Conservation (phyloP, 2,797 vertebrate genomes). For the Phalloptychus januarius region DNA sequence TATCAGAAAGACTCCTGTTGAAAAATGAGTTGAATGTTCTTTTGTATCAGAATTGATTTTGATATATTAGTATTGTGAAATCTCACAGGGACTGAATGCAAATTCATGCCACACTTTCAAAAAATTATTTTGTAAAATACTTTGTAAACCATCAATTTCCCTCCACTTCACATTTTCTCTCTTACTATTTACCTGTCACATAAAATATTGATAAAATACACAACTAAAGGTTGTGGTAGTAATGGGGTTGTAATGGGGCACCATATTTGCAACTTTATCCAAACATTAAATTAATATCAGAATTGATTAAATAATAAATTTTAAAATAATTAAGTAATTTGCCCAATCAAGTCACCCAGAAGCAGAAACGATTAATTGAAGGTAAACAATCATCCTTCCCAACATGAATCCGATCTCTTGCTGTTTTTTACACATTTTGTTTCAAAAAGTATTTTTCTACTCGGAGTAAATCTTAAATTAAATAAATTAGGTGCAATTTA, state of each 20-base stretch:
- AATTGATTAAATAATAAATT: not conserved
- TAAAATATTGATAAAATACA: not conserved
- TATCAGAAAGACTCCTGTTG: not conserved
- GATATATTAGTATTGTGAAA: not conserved
- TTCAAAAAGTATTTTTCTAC: slow-evolving; percentile 48
- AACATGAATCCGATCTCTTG: not conserved
- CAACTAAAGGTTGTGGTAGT: not conserved
- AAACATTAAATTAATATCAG: not conserved
- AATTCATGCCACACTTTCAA: not conserved
- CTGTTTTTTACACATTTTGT: slow-evolving; percentile 21
- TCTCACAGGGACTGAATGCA: not conserved
- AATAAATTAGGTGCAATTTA: slow-evolving; percentile 51
- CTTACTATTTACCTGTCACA: not conserved
- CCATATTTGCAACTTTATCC: not conserved
- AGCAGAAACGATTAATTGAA: not conserved
- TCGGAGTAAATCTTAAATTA: slow-evolving; percentile 47
- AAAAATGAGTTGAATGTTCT: not conserved
- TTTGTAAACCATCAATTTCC: not conserved
- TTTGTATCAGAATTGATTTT: not conserved
- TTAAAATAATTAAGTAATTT: slow-evolving; percentile 11
- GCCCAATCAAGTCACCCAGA: not conserved
- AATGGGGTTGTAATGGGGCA: not conserved
- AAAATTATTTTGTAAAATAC: not conserved
- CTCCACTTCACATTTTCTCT: not conserved
- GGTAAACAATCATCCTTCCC: not conserved